Evolutionary conservation across 2,113 vertebrate species (phyloP).

Genomic region (Melanotaenia duboulayi): DNA sequence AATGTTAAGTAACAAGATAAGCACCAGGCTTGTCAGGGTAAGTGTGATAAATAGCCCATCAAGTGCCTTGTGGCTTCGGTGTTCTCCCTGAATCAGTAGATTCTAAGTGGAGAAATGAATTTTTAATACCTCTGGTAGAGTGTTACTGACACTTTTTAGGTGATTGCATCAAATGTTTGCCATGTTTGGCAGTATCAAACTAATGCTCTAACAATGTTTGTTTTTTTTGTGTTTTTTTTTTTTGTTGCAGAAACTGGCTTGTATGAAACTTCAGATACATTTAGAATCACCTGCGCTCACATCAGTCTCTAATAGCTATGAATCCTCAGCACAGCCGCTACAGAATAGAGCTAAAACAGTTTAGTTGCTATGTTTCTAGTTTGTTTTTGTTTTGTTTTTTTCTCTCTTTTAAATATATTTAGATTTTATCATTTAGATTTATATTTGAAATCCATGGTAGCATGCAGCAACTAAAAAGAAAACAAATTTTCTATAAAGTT

Average conservation of each 20-base stretch:
- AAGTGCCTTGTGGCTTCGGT: constrained; percentile 60
- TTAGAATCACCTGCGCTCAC: not conserved
- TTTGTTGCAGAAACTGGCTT: constrained; percentile 16
- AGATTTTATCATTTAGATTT: not conserved
- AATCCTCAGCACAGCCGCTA: not conserved
- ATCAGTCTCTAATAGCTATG: not conserved
- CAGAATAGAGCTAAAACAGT: not conserved
- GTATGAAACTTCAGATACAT: constrained; percentile 12
- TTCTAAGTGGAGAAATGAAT: constrained; percentile 67
- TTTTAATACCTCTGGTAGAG: constrained; percentile 61
- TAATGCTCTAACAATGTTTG: constrained; percentile 21
- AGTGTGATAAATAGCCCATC: constrained; percentile 70
- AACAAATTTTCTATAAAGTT: not conserved
- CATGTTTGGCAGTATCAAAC: constrained; percentile 30
- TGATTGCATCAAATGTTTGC: constrained; percentile 51
- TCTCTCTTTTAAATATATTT: no score
- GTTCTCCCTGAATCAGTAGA: constrained; percentile 62
- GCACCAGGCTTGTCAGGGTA: constrained; percentile 42
- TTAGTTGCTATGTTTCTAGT: no score
- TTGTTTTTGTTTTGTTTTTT: no score
- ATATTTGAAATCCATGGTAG: not conserved
- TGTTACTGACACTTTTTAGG: constrained; percentile 54
- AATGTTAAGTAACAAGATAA: constrained; percentile 56
- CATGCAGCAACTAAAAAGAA: not conserved
- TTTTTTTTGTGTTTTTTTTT: no score